Base-by-base conservation (phyloP, 2,113 vertebrate genomes). In the Mus spicilegus region DNA sequence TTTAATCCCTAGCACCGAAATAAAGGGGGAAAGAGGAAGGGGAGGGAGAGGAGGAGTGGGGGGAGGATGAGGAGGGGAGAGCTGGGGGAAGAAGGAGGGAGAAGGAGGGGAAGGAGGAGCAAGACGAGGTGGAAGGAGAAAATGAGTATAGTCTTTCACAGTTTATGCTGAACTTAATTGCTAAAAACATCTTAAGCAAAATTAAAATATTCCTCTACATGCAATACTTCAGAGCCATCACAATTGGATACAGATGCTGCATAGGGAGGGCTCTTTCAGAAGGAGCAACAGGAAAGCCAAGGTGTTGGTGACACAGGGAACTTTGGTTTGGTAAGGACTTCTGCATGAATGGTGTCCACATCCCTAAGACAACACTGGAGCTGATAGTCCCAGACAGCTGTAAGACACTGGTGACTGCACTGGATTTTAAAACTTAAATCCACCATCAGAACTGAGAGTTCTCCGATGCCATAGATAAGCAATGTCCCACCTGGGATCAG, bases 181-280 rank as follows among this genome's bases (percentile, higher is more conserved):
- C 61, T 86, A 67, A 86, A 67, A 30, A 22, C 26, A 86, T 33
- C 22, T 17, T 49, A 90, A 90, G 91, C 13, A 58, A 94, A 94
- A 92, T 92, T 46, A 65, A 20, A 70, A 77, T 81, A 86, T 89
- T 72, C 54, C 46, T 82, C 56, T 30, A 78, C 7, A 75, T 30
- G 39, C 22, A 58, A 4, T 81, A 75, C 49, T 91, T 93, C 78
- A 95, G 33, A 93, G 84, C 65, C 58, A 90, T 70, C 33, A 69
- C 65, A 26, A 42, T 7, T 24, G 49, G 24, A 78, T n/a, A 61
- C 63, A 39, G 63, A 81, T 75, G 46, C 61, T 20, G 76, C 36
- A 72, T 39, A 72, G 10, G 13, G 5, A 49, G 63, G 16, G 67
- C 36, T 36, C 67, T 36, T 42, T 75, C 10, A 46, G 54, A 9